Evolutionary conservation across 2,888 invertebrate genomes (phyloP).

Genomic region (Chydorus sphaericus): DNA sequence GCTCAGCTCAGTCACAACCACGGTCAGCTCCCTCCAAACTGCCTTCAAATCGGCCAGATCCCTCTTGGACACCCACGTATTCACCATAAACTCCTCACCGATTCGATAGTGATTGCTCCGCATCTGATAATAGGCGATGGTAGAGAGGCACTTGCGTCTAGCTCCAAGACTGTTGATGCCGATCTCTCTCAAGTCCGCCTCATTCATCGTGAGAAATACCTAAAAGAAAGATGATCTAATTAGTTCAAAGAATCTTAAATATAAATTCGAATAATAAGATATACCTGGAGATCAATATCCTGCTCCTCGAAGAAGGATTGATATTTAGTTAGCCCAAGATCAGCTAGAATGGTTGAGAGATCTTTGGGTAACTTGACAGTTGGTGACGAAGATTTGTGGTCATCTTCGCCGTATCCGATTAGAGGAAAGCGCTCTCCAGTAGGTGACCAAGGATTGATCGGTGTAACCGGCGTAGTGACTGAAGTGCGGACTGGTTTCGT

Average conservation of each 20-base stretch:
- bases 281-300: slow-evolving; percentile 6
- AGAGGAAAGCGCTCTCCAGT: background rate
- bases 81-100: background rate
- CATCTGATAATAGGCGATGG: background rate
- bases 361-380: background rate
- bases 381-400: background rate
- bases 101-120: background rate
- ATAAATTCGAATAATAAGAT: too few species aligned
- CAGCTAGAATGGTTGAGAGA: background rate
- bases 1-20: background rate
- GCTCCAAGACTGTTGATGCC: slow-evolving; percentile 5
- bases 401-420: background rate
- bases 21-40: background rate
- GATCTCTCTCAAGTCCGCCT: background rate
- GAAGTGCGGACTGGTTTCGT: background rate
- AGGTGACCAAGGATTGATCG: background rate
- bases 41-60: background rate
- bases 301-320: slow-evolving; percentile 1
- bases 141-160: background rate
- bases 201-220: slow-evolving; percentile 13
- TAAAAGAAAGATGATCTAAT: background rate
- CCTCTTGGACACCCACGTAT: background rate
- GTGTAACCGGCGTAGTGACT: background rate
- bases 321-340: background rate
- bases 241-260: background rate